Evolutionary conservation across 2,888 invertebrate genomes (phyloP), one percentile per base, ranked within the genome.

Genomic region (Dromius quadrimaculatus): DNA sequence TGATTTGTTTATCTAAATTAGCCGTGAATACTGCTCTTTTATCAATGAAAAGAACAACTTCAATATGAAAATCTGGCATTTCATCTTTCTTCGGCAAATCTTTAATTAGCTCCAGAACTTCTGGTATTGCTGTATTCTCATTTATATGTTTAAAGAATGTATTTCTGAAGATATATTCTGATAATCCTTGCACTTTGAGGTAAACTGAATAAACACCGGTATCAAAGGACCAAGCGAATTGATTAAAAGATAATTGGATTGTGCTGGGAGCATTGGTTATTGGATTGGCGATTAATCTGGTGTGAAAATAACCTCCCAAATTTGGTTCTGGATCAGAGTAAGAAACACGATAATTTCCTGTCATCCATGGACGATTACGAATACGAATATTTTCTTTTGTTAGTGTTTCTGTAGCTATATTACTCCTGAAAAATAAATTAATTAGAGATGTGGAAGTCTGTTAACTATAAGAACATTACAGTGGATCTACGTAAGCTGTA

Each of bases 311-410:
- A 1, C 86, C 85, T 0, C 88, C 88, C 68, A 87, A 86, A 61
- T 87, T 87, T 71, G 86, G 83, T 28, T 86, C 86, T 0, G 85
- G 85, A 75, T 90, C 88, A 13, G 88, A 87, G 75, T 87, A 88
- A 72, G 90, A 90, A 74, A 90, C 85, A 68, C 91, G 85, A 76
- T 90, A 90, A 80, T 91, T 91, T 22, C 90, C 91, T 0, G 91
- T 91, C 0, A 88, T 86, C 86, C 91, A 43, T 74, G 86, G 86
- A 1, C 86, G 83, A 5, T 81, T 78, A 1, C 84, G 83, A 3
- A 86, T 84, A 0, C 86, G 74, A 85, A 84, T 0, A 85, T 84
- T 45, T 90, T 84, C 74, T 89, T 86, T 23, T 88, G 87, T 1
- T 86, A 85, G 72, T 91, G 85, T 75, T 90, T 90, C 0, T 23